Evolutionary conservation across 2,113 vertebrate species (phyloP).

Genomic region (Phalacrocorax carbo): DNA sequence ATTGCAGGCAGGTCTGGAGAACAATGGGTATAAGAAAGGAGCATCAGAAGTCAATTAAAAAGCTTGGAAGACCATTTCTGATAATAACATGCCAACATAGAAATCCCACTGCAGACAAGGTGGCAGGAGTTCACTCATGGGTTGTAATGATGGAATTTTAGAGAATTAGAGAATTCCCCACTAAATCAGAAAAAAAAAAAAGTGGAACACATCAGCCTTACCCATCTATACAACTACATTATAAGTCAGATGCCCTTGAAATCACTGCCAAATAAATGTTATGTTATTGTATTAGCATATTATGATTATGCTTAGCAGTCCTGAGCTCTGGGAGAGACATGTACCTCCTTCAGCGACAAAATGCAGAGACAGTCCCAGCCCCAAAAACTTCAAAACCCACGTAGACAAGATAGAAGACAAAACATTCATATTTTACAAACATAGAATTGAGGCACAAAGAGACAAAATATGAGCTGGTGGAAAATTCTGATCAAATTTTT

Average conservation of each 20-base stretch:
- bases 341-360: not conserved
- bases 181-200: not conserved
- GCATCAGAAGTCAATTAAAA: constrained; percentile 37
- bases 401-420: not conserved
- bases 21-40: constrained; percentile 1
- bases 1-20: constrained; percentile 28
- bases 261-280: not conserved
- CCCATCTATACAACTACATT: no score
- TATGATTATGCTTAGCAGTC: not conserved
- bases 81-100: not conserved
- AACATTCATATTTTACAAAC: not conserved
- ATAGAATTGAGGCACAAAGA: not conserved
- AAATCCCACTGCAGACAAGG: not conserved
- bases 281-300: not conserved
- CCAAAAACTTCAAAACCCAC: not conserved
- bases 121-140: not conserved
- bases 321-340: not conserved
- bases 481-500: not conserved
- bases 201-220: not conserved
- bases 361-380: not conserved
- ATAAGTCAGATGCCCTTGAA: not conserved
- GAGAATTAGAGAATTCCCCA: not conserved
- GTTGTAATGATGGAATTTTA: not conserved
- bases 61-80: constrained; percentile 30
- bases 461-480: not conserved